Evolutionary conservation across 1,140 invertebrate species (phyloP).

Genomic region (Polypedilum pembai): DNA sequence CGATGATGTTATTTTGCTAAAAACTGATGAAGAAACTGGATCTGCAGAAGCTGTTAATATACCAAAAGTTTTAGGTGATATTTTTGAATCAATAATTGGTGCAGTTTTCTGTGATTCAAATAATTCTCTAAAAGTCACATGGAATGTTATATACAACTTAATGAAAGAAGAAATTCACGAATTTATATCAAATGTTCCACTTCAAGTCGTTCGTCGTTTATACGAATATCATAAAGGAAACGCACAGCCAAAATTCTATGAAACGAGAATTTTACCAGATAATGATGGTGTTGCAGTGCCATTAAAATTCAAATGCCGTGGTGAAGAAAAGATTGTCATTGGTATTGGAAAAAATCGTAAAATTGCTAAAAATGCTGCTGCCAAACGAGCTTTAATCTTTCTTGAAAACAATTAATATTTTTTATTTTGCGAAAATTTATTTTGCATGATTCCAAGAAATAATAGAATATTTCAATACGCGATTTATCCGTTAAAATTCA

Average conservation of each 20-base stretch:
- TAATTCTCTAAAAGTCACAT: slow-evolving; percentile 68
- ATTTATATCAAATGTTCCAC: slow-evolving; percentile 77
- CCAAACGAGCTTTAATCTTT: slow-evolving; percentile 57
- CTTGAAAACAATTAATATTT: no score
- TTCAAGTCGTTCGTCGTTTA: slow-evolving; percentile 78
- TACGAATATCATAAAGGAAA: slow-evolving; percentile 56
- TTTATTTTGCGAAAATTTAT: no score
- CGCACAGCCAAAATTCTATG: slow-evolving; percentile 49
- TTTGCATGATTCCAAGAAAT: no score
- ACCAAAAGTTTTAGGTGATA: slow-evolving; percentile 86
- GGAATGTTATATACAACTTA: slow-evolving; percentile 70
- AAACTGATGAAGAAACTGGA: slow-evolving; percentile 59
- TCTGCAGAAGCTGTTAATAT: slow-evolving; percentile 68
- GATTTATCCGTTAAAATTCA: no score
- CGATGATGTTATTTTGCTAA: slow-evolving; percentile 54
- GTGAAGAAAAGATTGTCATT: slow-evolving; percentile 48
- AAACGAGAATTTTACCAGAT: slow-evolving; percentile 38
- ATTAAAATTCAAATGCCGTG: slow-evolving; percentile 50
- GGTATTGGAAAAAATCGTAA: slow-evolving; percentile 61
- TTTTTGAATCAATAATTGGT: slow-evolving; percentile 87
- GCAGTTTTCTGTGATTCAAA: slow-evolving; percentile 86
- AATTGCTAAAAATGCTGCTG: slow-evolving; percentile 63
- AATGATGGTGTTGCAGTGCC: slow-evolving; percentile 51
- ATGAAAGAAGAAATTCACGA: slow-evolving; percentile 65
- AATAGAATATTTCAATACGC: no score